phyloP scores from a whole-genome alignment of 2,113 vertebrate species.

The Psittacula cyanocephala region DNA sequence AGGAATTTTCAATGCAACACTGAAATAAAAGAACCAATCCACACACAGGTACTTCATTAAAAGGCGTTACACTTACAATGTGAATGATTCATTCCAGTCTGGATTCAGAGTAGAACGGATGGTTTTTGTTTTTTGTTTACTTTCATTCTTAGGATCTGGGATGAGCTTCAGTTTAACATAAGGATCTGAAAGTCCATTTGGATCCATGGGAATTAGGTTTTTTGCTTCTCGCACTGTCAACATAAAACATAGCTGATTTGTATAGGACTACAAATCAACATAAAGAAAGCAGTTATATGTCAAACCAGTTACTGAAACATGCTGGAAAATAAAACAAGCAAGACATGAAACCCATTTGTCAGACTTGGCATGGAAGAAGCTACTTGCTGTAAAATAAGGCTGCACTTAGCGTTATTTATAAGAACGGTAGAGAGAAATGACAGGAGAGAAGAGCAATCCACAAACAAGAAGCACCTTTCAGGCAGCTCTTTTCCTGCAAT shows the following conservation, averaged over 20 bases:
- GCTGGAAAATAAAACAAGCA: neutral
- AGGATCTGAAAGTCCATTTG: constrained; percentile 94
- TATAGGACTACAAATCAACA: neutral
- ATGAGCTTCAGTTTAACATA: constrained; percentile 98
- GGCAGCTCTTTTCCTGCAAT: neutral
- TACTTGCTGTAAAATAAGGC: neutral
- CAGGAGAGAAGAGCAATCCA: neutral
- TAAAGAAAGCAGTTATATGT: neutral
- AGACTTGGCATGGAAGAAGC: neutral
- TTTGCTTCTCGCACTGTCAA: constrained; percentile 90
- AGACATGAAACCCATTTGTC: neutral
- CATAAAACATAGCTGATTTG: neutral
- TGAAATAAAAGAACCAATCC: neutral
- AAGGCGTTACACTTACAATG: constrained; percentile 82
- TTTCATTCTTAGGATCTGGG: constrained; percentile 96
- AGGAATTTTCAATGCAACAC: neutral
- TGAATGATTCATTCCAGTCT: constrained; percentile 94
- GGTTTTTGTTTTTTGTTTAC: constrained; percentile 96
- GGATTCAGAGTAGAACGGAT: constrained; percentile 95
- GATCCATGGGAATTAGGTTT: constrained; percentile 98
- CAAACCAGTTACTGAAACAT: neutral
- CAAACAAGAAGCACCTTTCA: neutral
- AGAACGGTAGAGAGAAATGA: neutral
- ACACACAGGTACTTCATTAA: neutral
- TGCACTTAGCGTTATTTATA: neutral